Base-by-base conservation (phyloP, 2,888 invertebrate genomes). In the Chalcis sispes region DNA sequence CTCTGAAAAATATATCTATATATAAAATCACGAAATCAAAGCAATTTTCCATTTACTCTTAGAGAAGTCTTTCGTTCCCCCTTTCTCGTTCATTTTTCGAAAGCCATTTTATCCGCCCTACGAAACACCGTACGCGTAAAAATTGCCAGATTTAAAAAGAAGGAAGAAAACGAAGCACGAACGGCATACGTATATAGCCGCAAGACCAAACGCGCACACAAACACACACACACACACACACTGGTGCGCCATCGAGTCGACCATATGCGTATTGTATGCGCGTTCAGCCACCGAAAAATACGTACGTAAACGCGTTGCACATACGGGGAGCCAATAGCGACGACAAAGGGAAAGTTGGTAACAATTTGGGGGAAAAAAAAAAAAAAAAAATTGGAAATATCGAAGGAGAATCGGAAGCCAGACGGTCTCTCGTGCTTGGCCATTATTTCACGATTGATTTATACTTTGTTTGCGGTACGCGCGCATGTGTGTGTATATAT, bases 361-460 rank as follows among this genome's bases (percentile, higher is more conserved):
- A 84, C 87, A 86, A 87, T 88, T 85, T 83, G 81, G 65, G 42
- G 20, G 2, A n/a, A n/a, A n/a, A n/a, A n/a, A n/a, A n/a, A n/a
- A n/a, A n/a, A n/a, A n/a, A n/a, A n/a, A 85, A 87, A 87, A 85
- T 87, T 85, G 85, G 84, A 81, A 87, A 85, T 85, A 83, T 85
- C 83, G 82, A 82, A 82, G 85, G 56, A n/a, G n/a, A 59, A 56
- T 54, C 29, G 25, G n/a, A 81, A 56, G 66, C 42, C 73, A 71
- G 71, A 71, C 59, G 66, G 77, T 40, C 52, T 23, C 58, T 32
- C 64, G 25, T 23, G 29, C 29, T 48, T 20, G 81, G 75, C 84
- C 82, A 84, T 87, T 86, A 86, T 87, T 83, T 81, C 81, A 58
- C 82, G 84, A 85, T 86, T 88, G 88, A 88, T 88, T 88, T 88